Evolutionary conservation across 1,140 invertebrate genomes (phyloP), one percentile per base, ranked within the genome.

Genomic region (Musca domestica): DNA sequence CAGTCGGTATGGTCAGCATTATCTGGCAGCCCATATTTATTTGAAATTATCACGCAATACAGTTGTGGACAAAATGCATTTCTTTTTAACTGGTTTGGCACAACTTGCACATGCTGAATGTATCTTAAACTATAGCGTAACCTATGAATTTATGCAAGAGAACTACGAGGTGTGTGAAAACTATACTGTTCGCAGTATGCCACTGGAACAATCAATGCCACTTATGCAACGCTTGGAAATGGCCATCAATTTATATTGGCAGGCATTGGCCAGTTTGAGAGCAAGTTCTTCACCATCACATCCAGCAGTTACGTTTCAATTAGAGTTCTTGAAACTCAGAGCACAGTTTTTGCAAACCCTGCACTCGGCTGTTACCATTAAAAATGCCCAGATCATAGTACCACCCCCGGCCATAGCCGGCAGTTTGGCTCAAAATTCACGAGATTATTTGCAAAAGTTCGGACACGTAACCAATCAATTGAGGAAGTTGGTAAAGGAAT

Each of bases 391-490:
- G 25, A 92, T 92, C 73, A 94, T 95, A 67, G 92, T 94, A 58
- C 95, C 95, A 22, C 95, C 95, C 27, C 94, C 95, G 2, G 95
- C 95, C 2, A 95, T 97, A 69, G 94, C 95, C 1, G 87, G 89
- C 1, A 89, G 92, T 10, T 87, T 95, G 54, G 93, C 93, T 0
- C 84, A 89, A 66, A 88, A 86, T 17, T 92, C 89, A 9, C 86
- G 92, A 66, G 93, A 95, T 75, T 92, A 95, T 74, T 85, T 94
- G 14, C 89, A 92, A 70, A 87, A 90, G 72, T 94, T 90, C 83
- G 92, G 93, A 1, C 88, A 94, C 70, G 90, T 95, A 3, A 91
- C 92, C 0, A 88, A 88, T 76, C 92, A 94, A 84, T 85, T 87
- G 73, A 71, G 75, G 7, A 82, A 82, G 48, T 61, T 80, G 56